Evolutionary conservation across 1,140 invertebrate species (phyloP), one percentile per base, ranked within the genome.

Genomic region (Solen grandis): DNA sequence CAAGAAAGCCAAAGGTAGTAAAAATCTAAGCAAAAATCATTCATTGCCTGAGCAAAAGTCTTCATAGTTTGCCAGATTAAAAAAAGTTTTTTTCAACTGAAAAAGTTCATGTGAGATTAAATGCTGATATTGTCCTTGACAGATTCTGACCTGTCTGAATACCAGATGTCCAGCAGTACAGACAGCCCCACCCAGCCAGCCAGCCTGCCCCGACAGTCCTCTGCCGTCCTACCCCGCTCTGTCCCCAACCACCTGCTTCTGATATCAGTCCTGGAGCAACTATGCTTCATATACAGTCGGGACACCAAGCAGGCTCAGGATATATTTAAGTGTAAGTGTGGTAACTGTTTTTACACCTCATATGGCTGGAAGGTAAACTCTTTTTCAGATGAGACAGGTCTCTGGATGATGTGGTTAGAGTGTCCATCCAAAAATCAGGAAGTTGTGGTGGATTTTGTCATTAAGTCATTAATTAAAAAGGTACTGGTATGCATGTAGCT

Each of bases 201-300:
- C 46, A 50, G 16, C 13, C 27, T 55, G 50, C 38, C 2, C 68
- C 68, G 38, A 41, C 35, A 16, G 38, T 60, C 27, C 22, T 16
- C 2, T 55, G 38, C 65, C 14, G 69, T 84, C 5, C 63, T 82
- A 0, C 83, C 80, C 33, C 70, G 84, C 13, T 80, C 78, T 16
- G 76, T 88, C 10, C 85, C 85, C 5, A 86, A 81, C 36, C 87
- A 88, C 63, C 77, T 88, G 19, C 72, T 88, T 36, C 79, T 87
- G 60, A 78, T 85, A 13, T 85, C 87, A 27, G 65, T 87, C n/a
- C 60, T 88, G 75, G 87, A 88, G 70, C 85, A 87, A 65, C 35
- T 88, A 1, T 88, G 87, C 62, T 66, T 55, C 52, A 83, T 85
- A 36, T 87, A 88, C 66, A 79, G 60, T 35, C 69, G 75, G 52